These are phyloP conservation scores for Sigmodon hispidus DNA, from an alignment of 2,113 vertebrate genomes.

Conservation along the genomic window DNA sequence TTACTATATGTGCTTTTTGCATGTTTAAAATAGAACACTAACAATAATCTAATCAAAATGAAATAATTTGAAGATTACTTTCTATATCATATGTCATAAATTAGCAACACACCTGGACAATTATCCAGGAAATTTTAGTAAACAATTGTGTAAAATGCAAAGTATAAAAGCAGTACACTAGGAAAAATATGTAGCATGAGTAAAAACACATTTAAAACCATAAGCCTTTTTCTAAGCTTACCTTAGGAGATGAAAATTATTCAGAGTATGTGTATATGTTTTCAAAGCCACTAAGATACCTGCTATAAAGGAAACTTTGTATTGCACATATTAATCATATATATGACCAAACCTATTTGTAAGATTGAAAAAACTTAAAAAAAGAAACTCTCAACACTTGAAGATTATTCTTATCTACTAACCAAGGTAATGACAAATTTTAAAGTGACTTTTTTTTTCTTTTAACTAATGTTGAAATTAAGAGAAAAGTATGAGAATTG, in stretches of 20 bases:
- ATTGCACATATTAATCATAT: neutral
- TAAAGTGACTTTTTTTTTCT: neutral
- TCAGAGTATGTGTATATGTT: neutral
- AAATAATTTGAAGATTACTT: neutral
- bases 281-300: neutral
- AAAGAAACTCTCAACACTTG: neutral
- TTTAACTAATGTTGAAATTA: constrained; percentile 40
- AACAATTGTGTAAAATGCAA: neutral
- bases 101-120: neutral
- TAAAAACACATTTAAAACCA: neutral
- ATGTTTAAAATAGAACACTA: constrained; percentile 31
- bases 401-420: neutral
- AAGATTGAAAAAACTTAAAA: neutral
- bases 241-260: neutral
- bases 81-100: neutral
- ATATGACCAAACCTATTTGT: neutral
- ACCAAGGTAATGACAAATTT: neutral
- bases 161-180: neutral
- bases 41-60: neutral
- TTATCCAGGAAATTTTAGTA: constrained; percentile 17
- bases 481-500: constrained; percentile 1
- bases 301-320: neutral
- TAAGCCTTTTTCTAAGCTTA: neutral
- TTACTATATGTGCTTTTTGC: neutral
- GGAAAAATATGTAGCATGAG: neutral